Evolutionary conservation across 1,140 invertebrate genomes (phyloP).

Genomic region (Trachymyrmex cornetzi): DNA sequence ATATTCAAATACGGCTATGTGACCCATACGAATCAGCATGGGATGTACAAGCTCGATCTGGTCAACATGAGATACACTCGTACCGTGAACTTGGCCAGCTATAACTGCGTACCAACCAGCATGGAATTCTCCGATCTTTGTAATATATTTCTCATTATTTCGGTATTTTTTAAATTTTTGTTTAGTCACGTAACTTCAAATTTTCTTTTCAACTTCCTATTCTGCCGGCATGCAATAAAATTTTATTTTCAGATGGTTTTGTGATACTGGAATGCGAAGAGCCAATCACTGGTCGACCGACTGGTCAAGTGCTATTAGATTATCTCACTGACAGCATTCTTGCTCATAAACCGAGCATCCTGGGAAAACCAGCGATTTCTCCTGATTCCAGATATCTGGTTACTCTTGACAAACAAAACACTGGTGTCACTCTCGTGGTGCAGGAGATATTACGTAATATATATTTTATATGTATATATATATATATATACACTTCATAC

Average conservation of each 20-base stretch:
- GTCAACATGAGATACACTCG: conserved; percentile 92
- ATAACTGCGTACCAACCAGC: conserved; percentile 92
- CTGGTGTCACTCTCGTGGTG: conserved; percentile 91
- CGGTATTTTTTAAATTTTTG: conserved; percentile 16
- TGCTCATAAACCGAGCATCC: conserved; percentile 88
- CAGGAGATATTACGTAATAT: conserved; percentile 90
- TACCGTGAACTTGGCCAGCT: conserved; percentile 91
- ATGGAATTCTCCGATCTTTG: conserved; percentile 92
- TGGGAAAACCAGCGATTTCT: conserved; percentile 90
- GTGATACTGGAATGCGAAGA: conserved; percentile 92
- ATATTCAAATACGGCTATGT: conserved; percentile 93
- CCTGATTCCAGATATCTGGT: conserved; percentile 92
- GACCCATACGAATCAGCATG: conserved; percentile 91
- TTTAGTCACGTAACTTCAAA: not conserved
- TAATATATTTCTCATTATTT: conserved; percentile 75
- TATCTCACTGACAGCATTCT: conserved; percentile 92
- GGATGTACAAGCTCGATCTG: conserved; percentile 92
- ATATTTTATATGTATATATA: too few species aligned
- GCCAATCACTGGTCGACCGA: conserved; percentile 88
- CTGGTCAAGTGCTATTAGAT: conserved; percentile 92
- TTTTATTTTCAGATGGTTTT: conserved; percentile 89
- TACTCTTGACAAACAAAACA: conserved; percentile 88
- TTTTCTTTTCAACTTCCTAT: not conserved
- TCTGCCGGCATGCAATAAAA: not conserved
- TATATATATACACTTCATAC: not conserved